Evolutionary conservation across 2,888 invertebrate species (phyloP), one percentile per base, ranked within the genome.

Genomic region (Catocala nupta): DNA sequence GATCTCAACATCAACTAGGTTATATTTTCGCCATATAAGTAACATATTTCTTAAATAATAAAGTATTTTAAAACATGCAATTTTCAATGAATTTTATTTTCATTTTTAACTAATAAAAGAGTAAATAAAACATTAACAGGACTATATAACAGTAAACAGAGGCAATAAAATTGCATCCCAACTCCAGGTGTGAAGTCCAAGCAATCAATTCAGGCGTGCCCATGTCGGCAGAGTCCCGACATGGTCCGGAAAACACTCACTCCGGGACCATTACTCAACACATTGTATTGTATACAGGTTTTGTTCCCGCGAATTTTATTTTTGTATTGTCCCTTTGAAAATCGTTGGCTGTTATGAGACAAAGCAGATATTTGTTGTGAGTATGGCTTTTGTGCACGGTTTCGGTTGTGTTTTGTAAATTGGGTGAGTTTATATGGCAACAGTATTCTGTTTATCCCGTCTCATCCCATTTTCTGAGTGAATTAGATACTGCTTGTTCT

Each of bases 181-280:
- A 44, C 54, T 69, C 47, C 67, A 75, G 70, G 70, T 77, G 72
- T 76, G 68, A 70, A 70, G 63, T 64, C 59, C 49, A 69, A 59
- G 75, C 68, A 70, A 76, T 77, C 78, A 75, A 77, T 76, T 76
- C 68, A 58, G 61, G 53, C 25, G 57, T 58, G 65, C 63, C 66
- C 63, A 52, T 59, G 70, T 73, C 60, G 60, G 65, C 65, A 63
- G 50, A 52, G 67, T 65, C 52, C 59, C 72, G 63, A 64, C 64
- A 55, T 59, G 59, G 45, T 63, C 55, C 67, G 63, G 66, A 55
- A 65, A 76, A 74, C 78, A 74, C 67, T 75, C 78, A 67, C 79
- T 67, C 49, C 59, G 68, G 67, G 74, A 70, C 77, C 79, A 78
- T 78, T 78, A 79, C 73, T 78, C 79, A 78, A 78, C 78, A 70